Conservation (phyloP, 1,140 invertebrate species). For the Lineus longissimus region DNA sequence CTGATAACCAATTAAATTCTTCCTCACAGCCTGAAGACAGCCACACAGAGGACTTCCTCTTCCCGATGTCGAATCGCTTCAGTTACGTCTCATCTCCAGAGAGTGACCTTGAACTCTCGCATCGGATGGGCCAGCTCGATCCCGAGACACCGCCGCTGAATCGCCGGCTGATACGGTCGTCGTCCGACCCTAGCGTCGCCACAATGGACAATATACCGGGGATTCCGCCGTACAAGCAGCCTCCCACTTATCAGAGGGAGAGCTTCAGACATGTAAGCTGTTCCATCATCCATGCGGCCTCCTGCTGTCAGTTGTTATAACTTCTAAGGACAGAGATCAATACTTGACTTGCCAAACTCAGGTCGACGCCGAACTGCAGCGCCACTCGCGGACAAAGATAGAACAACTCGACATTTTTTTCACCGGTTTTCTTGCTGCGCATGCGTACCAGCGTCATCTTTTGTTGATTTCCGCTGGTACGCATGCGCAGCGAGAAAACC, state of each 20-base stretch:
- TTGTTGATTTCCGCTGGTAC: too few species aligned
- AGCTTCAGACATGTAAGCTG: slow-evolving; percentile 8
- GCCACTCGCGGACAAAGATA: too few species aligned
- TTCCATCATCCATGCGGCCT: too few species aligned
- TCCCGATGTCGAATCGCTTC: slow-evolving; percentile 89
- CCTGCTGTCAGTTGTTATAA: too few species aligned
- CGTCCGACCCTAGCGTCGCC: slow-evolving; percentile 65
- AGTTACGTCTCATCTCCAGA: slow-evolving; percentile 94
- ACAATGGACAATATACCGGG: slow-evolving; percentile 60
- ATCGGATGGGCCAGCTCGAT: slow-evolving; percentile 38
- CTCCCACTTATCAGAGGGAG: slow-evolving; percentile 50
- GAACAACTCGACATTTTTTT: too few species aligned
- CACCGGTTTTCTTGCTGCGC: too few species aligned
- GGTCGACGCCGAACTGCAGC: too few species aligned
- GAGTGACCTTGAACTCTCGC: slow-evolving; percentile 74
- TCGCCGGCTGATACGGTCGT: slow-evolving; percentile 39
- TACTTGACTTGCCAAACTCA: too few species aligned
- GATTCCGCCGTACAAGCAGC: slow-evolving; percentile 68
- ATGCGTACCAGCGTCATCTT: too few species aligned
- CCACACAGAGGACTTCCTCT: slow-evolving; percentile 81
- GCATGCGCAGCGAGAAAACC: too few species aligned
- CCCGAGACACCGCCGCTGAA: slow-evolving; percentile 35
- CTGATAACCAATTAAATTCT: too few species aligned
- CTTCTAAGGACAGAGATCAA: too few species aligned
- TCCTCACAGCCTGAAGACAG: slow-evolving; percentile 54